Evolutionary conservation across 2,888 invertebrate genomes (phyloP).

Genomic region (Amiota minor): DNA sequence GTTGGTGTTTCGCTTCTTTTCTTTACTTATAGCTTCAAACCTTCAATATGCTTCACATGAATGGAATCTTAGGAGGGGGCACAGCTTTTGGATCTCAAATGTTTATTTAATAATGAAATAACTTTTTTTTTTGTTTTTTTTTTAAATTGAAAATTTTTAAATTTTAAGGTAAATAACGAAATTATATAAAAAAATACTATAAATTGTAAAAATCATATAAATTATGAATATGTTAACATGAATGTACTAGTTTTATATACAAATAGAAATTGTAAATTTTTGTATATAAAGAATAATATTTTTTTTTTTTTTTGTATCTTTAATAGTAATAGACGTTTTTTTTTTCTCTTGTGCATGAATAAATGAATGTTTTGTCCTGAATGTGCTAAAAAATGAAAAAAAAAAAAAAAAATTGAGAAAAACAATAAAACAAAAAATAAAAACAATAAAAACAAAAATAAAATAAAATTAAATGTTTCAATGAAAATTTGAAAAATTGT

Average conservation of each 20-base stretch:
- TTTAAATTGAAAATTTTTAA: constrained; percentile 7
- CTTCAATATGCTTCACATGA: too few relatives aligned
- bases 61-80: background rate
- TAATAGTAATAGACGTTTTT: constrained; percentile 8
- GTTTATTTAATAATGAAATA: constrained; percentile 27
- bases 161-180: constrained; percentile 15
- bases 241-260: constrained; percentile 5
- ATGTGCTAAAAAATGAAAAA: background rate
- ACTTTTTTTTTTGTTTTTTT: constrained; percentile 38
- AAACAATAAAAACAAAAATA: background rate
- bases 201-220: background rate
- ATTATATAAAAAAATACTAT: constrained; percentile 23
- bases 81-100: constrained; percentile 24
- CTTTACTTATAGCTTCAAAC: background rate
- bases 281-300: background rate
- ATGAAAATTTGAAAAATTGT: too few relatives aligned
- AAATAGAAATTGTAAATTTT: constrained; percentile 9
- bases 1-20: background rate
- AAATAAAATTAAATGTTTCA: too few relatives aligned
- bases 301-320: background rate
- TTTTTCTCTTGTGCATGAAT: constrained; percentile 13
- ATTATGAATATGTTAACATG: background rate
- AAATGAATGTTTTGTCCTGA: background rate
- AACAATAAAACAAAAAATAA: background rate
- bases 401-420: background rate